These are phyloP conservation scores for Actinopyga echinites DNA, from an alignment of 53 echinoderm and acorn worm genomes.

Conservation along the genomic window DNA sequence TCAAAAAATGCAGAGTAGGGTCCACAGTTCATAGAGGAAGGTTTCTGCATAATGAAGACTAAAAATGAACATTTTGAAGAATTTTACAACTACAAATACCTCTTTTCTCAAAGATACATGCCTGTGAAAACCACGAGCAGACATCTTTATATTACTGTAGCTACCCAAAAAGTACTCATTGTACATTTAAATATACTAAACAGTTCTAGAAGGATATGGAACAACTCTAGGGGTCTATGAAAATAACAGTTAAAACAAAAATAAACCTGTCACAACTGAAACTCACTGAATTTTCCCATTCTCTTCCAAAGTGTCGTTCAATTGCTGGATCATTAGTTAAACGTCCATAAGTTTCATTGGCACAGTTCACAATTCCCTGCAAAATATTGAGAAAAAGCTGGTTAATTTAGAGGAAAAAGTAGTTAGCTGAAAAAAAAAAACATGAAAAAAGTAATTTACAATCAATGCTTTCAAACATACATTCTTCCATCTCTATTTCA, in stretches of 20 bases:
- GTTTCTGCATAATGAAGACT: too few relatives aligned
- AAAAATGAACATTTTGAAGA: too few relatives aligned
- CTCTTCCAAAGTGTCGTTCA: slow-evolving; percentile 67
- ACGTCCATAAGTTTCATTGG: slow-evolving; percentile 78
- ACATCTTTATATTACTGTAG: too few relatives aligned
- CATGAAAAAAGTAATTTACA: neutral
- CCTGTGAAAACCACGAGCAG: too few relatives aligned
- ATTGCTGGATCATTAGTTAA: slow-evolving; percentile 76
- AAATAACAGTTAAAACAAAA: neutral
- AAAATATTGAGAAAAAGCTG: neutral
- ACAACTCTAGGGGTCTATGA: neutral
- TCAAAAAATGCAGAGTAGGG: too few relatives aligned
- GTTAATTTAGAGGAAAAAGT: neutral
- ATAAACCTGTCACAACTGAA: neutral
- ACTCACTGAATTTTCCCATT: slow-evolving; percentile 86
- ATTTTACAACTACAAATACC: too few relatives aligned
- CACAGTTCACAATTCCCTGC: slow-evolving; percentile 90
- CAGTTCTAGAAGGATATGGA: too few relatives aligned
- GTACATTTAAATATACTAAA: too few relatives aligned
- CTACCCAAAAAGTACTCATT: too few relatives aligned
- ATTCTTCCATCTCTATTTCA: too few relatives aligned
- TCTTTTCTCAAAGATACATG: too few relatives aligned
- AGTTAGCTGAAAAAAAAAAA: neutral
- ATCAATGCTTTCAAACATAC: neutral
- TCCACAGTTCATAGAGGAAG: too few relatives aligned